A percentile compares a stretch with the other conserved stretches of the same genome.
Evolutionary conservation across 2,888 invertebrate genomes (phyloP).

Genomic region (Adelognathus sp.): DNA sequence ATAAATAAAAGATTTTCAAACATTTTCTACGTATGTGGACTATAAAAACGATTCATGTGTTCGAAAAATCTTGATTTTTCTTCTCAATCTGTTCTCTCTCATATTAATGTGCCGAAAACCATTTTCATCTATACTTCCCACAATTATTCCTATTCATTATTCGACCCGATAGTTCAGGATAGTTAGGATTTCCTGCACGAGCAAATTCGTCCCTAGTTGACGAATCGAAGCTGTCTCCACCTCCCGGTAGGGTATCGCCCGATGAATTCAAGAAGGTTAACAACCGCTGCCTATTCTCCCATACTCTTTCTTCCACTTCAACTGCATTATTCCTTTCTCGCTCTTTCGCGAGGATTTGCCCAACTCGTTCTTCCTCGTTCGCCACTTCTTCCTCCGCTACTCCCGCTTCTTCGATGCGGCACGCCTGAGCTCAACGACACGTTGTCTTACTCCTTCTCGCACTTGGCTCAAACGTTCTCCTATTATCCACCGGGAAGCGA

Average conservation of each 20-base stretch:
- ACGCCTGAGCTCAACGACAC: slow-evolving; percentile 5
- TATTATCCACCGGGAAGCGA: slow-evolving; percentile 68
- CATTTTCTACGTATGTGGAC: no score
- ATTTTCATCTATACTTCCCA: no score
- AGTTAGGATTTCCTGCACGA: no score
- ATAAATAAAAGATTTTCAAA: no score
- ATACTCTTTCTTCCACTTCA: neutral
- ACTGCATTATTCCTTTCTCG: neutral
- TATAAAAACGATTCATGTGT: no score
- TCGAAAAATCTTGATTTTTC: no score
- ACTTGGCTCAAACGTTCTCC: slow-evolving; percentile 57
- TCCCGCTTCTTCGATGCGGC: neutral
- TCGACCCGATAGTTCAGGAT: no score
- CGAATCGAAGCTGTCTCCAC: no score
- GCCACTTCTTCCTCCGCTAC: slow-evolving; percentile 11
- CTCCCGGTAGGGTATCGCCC: neutral
- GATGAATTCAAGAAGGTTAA: neutral
- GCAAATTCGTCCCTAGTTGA: no score
- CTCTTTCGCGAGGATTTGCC: neutral
- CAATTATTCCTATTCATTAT: no score
- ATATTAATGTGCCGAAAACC: no score
- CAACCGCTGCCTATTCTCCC: slow-evolving; percentile 1
- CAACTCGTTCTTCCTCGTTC: slow-evolving; percentile 11
- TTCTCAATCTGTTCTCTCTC: no score
- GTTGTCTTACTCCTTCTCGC: slow-evolving; percentile 2